Evolutionary conservation across 2,888 invertebrate genomes (phyloP).

Genomic region (Dolichomitus sp.): DNA sequence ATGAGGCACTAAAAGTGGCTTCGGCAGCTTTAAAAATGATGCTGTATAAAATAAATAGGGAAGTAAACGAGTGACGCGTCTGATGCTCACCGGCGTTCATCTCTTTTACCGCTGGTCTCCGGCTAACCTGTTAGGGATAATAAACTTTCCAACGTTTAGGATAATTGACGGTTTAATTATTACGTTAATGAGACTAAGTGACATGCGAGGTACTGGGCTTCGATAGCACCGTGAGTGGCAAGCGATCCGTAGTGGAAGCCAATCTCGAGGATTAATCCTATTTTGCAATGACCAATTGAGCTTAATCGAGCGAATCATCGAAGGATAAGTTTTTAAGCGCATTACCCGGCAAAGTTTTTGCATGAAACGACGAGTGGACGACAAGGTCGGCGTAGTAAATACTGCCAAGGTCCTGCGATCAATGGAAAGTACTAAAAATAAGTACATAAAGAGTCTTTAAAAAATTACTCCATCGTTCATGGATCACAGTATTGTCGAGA

Average conservation of each 20-base stretch:
- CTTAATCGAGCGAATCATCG: constrained; percentile 55
- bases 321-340: constrained; percentile 64
- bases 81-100: constrained; percentile 14
- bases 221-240: constrained; percentile 19
- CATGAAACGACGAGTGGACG: constrained; percentile 35
- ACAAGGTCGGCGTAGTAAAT: constrained; percentile 34
- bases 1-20: constrained; percentile 76
- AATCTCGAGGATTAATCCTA: constrained; percentile 65
- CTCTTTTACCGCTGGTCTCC: constrained; percentile 9
- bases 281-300: constrained; percentile 62
- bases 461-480: constrained; percentile 71
- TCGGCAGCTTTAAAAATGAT: constrained; percentile 72
- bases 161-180: constrained; percentile 64
- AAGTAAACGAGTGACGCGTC: constrained; percentile 38
- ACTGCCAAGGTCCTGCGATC: constrained; percentile 34
- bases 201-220: constrained; percentile 34
- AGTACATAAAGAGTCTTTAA: not conserved
- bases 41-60: constrained; percentile 52
- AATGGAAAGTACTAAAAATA: constrained; percentile 32
- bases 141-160: constrained; percentile 57
- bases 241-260: constrained; percentile 49
- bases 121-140: constrained; percentile 49
- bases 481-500: constrained; percentile 75
- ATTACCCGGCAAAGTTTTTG: constrained; percentile 49
- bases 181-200: constrained; percentile 63